Percentiles rank a stretch among this genome's conserved stretches.
These are phyloP conservation scores for Telmatherina bonti DNA, from an alignment of 2,797 vertebrate species.

Conservation along the genomic window DNA sequence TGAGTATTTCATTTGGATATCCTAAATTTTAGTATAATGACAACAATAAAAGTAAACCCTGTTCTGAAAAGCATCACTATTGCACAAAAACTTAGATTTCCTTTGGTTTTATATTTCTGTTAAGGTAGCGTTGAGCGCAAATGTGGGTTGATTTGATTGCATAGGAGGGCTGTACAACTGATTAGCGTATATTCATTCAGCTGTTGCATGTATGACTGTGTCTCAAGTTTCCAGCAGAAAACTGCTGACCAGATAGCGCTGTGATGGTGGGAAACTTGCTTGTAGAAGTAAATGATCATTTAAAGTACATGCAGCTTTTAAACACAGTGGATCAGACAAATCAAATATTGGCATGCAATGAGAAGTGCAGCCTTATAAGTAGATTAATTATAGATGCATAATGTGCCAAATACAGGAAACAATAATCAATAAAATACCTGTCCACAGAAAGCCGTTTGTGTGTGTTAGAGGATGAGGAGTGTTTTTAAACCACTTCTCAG, in stretches of 20 bases:
- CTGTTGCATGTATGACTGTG: neutral
- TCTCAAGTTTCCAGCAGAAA: neutral
- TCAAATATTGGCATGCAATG: neutral
- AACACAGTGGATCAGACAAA: neutral
- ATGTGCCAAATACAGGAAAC: neutral
- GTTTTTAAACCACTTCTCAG: too few species aligned
- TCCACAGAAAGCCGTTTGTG: neutral
- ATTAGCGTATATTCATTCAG: neutral
- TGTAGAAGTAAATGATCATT: neutral
- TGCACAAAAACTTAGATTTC: too few species aligned
- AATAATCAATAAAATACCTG: neutral
- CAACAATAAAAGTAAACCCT: too few species aligned
- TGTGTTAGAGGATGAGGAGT: too few species aligned
- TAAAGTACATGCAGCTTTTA: neutral
- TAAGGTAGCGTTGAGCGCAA: neutral
- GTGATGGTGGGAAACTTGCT: neutral
- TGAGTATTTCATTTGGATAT: too few species aligned
- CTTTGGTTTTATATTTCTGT: neutral
- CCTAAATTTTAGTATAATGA: too few species aligned
- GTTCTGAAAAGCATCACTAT: too few species aligned
- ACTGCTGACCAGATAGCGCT: neutral
- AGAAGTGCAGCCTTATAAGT: too few species aligned
- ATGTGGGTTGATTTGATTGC: neutral
- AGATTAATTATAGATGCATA: neutral
- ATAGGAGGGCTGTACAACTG: neutral